Evolutionary conservation across 1,140 invertebrate genomes (phyloP), one percentile per base, ranked within the genome.

Genomic region (Cepaea nemoralis): DNA sequence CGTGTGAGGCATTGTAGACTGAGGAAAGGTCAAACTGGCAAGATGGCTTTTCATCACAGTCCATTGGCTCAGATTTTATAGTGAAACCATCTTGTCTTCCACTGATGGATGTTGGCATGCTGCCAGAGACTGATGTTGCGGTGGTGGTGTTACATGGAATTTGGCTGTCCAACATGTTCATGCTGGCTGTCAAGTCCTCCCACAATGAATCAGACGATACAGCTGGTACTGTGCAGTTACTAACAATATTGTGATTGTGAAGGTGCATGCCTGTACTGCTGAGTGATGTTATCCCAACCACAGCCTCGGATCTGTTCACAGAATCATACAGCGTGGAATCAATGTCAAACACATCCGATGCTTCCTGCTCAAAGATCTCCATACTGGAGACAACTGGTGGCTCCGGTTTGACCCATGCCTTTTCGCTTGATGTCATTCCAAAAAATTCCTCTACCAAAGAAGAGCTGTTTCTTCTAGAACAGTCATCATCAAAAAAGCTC

Each of bases 391-490:
- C 42, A 8, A 45, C 69, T 3, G 19, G 74, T 14, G 85, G 85
- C 66, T 86, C 85, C 31, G 33, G 48, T 45, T 86, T 86, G 50
- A 86, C 80, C 76, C 75, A 83, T 5, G 55, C 12, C 16, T 76
- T 70, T 10, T 27, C 48, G 6, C 31, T 77, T 0, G 78, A 42
- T 1, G 71, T 27, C 27, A 77, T 31, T 40, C 48, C 83, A 91
- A 95, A 95, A 89, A 94, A 95, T 78, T 95, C 94, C 88, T 94
- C 94, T 85, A 95, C 94, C 77, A 93, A 91, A 3, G 93, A 93
- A 2, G 93, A 93, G n/a, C 93, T 93, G 80, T n/a, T 48, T 94
- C 93, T 31, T 94, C 92, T 24, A 94, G 92, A 2, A 92, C 91
- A 63, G 94, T 86, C 73, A 85, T 50, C 71, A 69, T 50, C 55